Conservation (phyloP, 2,113 vertebrate species). For the Triplophysa tibetana region DNA sequence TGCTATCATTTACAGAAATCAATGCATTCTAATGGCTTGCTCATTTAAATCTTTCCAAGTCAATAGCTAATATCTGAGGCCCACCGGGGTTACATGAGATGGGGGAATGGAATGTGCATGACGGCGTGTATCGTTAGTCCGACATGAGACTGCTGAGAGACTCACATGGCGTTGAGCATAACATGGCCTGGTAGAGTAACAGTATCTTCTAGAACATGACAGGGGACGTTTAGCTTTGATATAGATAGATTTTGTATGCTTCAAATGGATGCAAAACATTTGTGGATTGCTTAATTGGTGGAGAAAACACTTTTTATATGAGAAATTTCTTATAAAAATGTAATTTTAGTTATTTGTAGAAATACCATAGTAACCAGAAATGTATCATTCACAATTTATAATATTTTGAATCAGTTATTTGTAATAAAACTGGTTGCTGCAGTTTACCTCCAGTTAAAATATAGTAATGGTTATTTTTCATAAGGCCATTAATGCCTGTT, state of each 20-base stretch:
- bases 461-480: too few species aligned
- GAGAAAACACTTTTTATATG: not conserved
- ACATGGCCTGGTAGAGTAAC: conserved; percentile 28
- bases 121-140: conserved; percentile 69
- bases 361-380: too few species aligned
- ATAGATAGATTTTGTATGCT: not conserved
- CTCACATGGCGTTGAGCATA: conserved; percentile 1
- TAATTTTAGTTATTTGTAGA: too few species aligned
- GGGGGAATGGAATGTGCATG: conserved; percentile 70
- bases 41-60: conserved; percentile 71
- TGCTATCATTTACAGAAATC: conserved; percentile 15
- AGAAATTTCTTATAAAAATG: not conserved
- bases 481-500: too few species aligned
- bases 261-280: not conserved
- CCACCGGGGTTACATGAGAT: conserved; percentile 67
- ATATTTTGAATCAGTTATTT: too few species aligned
- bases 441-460: not conserved
- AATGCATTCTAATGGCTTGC: conserved; percentile 23
- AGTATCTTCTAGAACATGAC: conserved; percentile 22
- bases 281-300: not conserved
- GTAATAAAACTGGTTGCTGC: too few species aligned
- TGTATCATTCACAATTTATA: too few species aligned
- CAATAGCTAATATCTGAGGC: conserved; percentile 67
- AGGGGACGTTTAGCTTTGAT: not conserved
- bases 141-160: conserved; percentile 44